Evolutionary conservation across 2,888 invertebrate genomes (phyloP).

Genomic region (Apamea monoglypha): DNA sequence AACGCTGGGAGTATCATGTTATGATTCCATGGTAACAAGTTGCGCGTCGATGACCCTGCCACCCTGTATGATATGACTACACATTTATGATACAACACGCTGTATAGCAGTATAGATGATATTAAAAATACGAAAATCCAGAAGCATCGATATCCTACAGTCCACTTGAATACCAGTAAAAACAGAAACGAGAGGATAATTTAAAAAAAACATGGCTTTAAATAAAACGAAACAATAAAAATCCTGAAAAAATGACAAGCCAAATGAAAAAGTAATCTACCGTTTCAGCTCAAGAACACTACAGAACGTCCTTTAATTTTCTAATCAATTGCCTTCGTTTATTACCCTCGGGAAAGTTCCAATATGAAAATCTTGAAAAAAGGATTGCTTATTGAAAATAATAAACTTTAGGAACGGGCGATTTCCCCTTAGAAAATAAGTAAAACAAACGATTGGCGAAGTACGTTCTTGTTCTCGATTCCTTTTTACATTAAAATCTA

Average conservation of each 20-base stretch:
- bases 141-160: neutral
- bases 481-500: slow-evolving; percentile 47
- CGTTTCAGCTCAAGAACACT: slow-evolving; percentile 25
- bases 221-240: slow-evolving; percentile 8
- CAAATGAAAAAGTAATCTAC: slow-evolving; percentile 24
- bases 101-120: neutral
- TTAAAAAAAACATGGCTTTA: neutral
- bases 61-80: no score
- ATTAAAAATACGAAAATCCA: neutral
- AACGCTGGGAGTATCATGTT: no score
- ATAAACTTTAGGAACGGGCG: slow-evolving; percentile 14
- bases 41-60: no score
- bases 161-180: neutral
- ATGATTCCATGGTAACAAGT: no score
- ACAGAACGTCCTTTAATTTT: slow-evolving; percentile 37
- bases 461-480: slow-evolving; percentile 21
- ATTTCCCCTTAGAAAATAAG: slow-evolving; percentile 34
- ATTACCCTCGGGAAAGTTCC: slow-evolving; percentile 6
- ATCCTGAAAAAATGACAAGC: neutral
- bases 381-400: slow-evolving; percentile 54
- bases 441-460: slow-evolving; percentile 24
- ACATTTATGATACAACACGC: no score
- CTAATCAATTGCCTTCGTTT: slow-evolving; percentile 47
- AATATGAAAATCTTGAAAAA: slow-evolving; percentile 29
- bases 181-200: neutral